Percentiles rank a stretch among this genome's conserved stretches.
phyloP scores from a whole-genome alignment of 2,113 vertebrate species.

The Procapra przewalskii region DNA sequence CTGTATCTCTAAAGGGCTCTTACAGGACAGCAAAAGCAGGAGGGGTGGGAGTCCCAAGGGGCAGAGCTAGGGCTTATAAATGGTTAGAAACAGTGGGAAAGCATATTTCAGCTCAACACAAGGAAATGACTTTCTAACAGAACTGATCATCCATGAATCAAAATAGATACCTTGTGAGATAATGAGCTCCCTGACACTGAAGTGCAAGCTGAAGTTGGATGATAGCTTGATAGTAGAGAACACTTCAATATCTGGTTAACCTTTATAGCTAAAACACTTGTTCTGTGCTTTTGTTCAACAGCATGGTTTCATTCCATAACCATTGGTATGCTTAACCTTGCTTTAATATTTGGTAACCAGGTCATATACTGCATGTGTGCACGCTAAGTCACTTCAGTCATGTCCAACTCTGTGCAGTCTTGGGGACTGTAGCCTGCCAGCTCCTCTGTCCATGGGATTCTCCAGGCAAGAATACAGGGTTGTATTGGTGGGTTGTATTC shows the following conservation, averaged over 20 bases:
- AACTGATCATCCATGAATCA: not conserved
- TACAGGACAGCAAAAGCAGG: not conserved
- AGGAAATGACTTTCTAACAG: not conserved
- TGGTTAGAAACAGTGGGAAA: not conserved
- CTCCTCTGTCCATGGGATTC: not conserved
- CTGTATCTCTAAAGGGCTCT: not conserved
- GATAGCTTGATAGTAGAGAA: not conserved
- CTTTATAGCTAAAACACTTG: not conserved
- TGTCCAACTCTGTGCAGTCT: not conserved
- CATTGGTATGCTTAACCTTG: not conserved
- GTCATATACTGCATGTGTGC: not conserved
- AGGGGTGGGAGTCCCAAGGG: not conserved
- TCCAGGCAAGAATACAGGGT: not conserved
- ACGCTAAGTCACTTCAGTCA: not conserved
- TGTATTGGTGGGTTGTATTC: too few relatives aligned
- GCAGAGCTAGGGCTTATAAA: not conserved
- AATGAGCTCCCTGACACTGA: not conserved
- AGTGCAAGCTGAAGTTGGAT: not conserved
- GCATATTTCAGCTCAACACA: not conserved
- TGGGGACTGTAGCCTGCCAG: not conserved
- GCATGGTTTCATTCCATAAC: not conserved
- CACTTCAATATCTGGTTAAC: not conserved
- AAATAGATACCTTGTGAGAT: not conserved
- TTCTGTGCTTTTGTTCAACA: not conserved
- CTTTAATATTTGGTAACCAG: constrained; percentile 24